A percentile compares a stretch with the other conserved stretches of the same genome.
Evolutionary conservation across 2,888 invertebrate genomes (phyloP).

Genomic region (Ceraclea dissimilis): DNA sequence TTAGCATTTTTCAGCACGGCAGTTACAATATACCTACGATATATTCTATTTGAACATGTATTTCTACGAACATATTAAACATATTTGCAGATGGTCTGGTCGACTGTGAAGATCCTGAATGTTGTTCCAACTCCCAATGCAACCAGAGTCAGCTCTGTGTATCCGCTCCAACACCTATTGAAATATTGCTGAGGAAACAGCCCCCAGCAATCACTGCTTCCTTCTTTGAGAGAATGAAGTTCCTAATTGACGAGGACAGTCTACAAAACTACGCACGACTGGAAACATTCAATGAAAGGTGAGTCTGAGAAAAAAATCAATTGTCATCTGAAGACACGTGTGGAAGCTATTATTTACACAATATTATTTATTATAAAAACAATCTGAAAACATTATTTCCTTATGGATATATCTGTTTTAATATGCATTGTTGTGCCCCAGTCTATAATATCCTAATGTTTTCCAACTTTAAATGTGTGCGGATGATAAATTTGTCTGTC

Average conservation of each 20-base stretch:
- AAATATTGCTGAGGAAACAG: constrained; percentile 90
- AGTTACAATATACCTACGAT: not conserved
- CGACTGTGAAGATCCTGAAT: constrained; percentile 98
- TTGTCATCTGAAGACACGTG: constrained; percentile 18
- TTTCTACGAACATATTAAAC: not conserved
- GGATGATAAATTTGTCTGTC: constrained; percentile 25
- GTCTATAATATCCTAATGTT: constrained; percentile 47
- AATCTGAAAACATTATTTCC: constrained; percentile 11
- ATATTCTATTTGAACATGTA: too few relatives aligned
- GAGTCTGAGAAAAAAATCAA: constrained; percentile 35
- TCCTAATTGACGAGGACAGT: constrained; percentile 96
- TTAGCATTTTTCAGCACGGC: not conserved
- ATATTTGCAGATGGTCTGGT: constrained; percentile 76
- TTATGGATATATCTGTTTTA: constrained; percentile 24
- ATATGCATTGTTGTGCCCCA: constrained; percentile 79
- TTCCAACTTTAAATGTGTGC: constrained; percentile 27
- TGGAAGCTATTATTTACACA: constrained; percentile 9
- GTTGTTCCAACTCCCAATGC: constrained; percentile 79
- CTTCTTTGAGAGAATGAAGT: constrained; percentile 97
- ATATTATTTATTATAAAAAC: not conserved
- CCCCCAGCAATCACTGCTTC: constrained; percentile 95
- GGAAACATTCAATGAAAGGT: constrained; percentile 97
- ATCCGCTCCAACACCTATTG: constrained; percentile 90
- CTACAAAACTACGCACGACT: constrained; percentile 95
- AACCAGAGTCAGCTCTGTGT: constrained; percentile 86